These are phyloP conservation scores for Iphiclides podalirius DNA, from an alignment of 2,888 invertebrate genomes.

Conservation along the genomic window DNA sequence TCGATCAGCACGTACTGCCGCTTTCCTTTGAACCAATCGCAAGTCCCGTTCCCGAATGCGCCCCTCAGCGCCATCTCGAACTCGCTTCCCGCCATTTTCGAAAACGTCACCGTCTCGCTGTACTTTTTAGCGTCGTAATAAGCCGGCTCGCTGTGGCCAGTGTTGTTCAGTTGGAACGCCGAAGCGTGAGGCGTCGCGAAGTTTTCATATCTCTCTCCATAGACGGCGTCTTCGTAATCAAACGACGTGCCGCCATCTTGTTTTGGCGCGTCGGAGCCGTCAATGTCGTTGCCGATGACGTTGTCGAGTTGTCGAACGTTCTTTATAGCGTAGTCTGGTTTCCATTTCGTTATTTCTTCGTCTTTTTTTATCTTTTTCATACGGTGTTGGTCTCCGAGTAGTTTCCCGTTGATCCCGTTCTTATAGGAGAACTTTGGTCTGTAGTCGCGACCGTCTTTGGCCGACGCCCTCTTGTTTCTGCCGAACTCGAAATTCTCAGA, in stretches of 20 bases:
- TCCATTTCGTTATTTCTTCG: not conserved
- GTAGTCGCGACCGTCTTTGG: not conserved
- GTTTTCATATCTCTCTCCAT: not conserved
- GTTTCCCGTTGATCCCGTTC: not conserved
- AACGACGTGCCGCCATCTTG: not conserved
- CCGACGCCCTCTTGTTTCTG: not conserved
- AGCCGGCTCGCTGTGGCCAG: not conserved
- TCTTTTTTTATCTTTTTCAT: not conserved
- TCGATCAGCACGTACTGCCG: constrained; percentile 4
- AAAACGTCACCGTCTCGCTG: not conserved
- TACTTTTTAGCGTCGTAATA: not conserved
- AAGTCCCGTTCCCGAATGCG: constrained; percentile 6
- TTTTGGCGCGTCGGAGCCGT: not conserved
- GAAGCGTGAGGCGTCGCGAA: not conserved
- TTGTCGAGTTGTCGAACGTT: not conserved
- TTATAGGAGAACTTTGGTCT: not conserved
- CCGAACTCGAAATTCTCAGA: not conserved
- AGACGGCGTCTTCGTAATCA: not conserved
- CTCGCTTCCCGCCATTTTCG: not conserved
- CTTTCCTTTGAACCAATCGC: constrained; percentile 9
- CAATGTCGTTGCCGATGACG: not conserved
- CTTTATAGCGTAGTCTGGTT: not conserved
- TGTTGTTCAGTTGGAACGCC: not conserved
- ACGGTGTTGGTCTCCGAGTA: not conserved
- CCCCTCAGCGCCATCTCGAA: not conserved